Evolutionary conservation across 2,888 invertebrate genomes (phyloP), one percentile per base, ranked within the genome.

Genomic region (Chrysopilus asiliformis): DNA sequence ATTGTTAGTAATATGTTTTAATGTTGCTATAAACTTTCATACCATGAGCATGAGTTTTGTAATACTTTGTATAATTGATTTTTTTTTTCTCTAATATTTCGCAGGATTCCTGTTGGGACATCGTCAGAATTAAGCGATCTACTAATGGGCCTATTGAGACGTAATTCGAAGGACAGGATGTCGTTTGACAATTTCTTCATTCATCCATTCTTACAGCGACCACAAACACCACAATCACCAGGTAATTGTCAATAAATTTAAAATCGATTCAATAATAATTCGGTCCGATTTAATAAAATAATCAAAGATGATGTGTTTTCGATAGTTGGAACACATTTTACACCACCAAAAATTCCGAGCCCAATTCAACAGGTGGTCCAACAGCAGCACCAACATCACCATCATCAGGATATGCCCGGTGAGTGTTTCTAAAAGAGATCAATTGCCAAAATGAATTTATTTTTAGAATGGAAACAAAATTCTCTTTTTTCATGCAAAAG

Each of bases 101-200:
- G 1, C 62, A 94, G 91, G 65, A 87, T 98, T 65, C 97, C 98
- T 19, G 67, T 76, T 45, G 91, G 90, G 47, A 95, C 95, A 9
- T 95, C 95, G 40, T 72, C 79, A 10, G 87, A 91, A 55, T 67
- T 98, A 45, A 76, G 81, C 49, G 85, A 87, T 62, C 72, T 98
- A 45, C 69, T 98, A 44, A 71, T 79, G 56, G 81, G 86, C 30
- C 70, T 98, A 42, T 67, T 98, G 49, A 82, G 90, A 49, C 75
- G 95, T 45, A 94, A 89, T 65, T 83, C 97, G 32, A 79, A 80
- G 55, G 95, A 98, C 59, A 74, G 98, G 47, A 90, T 99, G 72
- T 82, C 89, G 43, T 98, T 97, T 64, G 90, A 93, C 54, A 79
- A 79, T 43, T 97, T 98, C 68, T 97, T 97, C 70, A 79, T 75